Conservation (phyloP, 2,113 vertebrate species). For the Rhombomys opimus region DNA sequence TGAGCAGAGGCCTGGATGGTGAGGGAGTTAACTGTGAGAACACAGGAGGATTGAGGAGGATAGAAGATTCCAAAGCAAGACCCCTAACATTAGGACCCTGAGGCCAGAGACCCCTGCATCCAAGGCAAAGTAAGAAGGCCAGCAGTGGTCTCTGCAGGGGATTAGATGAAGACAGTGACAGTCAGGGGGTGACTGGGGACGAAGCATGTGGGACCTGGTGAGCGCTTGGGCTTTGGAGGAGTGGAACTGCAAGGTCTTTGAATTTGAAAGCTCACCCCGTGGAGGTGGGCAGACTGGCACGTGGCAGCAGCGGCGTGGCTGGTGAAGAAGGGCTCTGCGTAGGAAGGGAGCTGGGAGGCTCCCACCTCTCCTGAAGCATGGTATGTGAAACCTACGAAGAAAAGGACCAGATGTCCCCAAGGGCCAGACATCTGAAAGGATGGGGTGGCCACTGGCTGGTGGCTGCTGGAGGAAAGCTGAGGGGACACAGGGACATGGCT, state of each 20-base stretch:
- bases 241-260: not conserved
- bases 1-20: not conserved
- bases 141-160: not conserved
- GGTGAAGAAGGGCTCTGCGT: not conserved
- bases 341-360: not conserved
- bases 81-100: not conserved
- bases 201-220: not conserved
- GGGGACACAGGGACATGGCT: not conserved
- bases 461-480: not conserved
- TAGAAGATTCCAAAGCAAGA: not conserved
- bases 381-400: not conserved
- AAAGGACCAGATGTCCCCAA: not conserved
- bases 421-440: not conserved
- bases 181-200: not conserved
- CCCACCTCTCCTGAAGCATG: not conserved
- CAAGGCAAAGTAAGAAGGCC: not conserved
- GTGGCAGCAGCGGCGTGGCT: not conserved
- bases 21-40: not conserved
- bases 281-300: not conserved
- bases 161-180: not conserved
- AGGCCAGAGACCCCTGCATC: not conserved
- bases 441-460: not conserved
- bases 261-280: not conserved
- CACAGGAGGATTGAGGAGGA: not conserved
- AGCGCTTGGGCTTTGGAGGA: slow-evolving; percentile 10